Conservation (phyloP, 2,888 invertebrate species). For the Eupithecia inturbata region DNA sequence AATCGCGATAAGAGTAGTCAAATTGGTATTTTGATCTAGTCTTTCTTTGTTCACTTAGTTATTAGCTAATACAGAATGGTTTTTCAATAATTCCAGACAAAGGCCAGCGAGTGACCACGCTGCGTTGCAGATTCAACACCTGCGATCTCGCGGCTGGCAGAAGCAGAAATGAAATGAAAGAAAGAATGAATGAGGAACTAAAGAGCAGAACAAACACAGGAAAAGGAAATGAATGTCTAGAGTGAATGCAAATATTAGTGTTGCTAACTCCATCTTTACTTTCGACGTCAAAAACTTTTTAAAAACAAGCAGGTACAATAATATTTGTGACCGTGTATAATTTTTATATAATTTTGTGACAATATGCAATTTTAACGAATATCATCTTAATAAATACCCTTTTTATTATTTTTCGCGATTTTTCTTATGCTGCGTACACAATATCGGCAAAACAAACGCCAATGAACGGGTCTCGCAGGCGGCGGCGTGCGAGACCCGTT, state of each 20-base stretch:
- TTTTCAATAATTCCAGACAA: constrained; percentile 49
- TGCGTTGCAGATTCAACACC: constrained; percentile 31
- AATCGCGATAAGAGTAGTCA: background rate
- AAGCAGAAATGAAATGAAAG: constrained; percentile 52
- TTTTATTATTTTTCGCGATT: too few relatives aligned
- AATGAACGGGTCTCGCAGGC: too few relatives aligned
- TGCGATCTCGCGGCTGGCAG: constrained; percentile 53
- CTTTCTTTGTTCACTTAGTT: constrained; percentile 9
- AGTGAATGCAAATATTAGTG: background rate
- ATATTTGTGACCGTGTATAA: background rate
- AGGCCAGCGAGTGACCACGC: constrained; percentile 47
- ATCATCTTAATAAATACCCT: too few relatives aligned
- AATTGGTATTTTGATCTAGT: constrained; percentile 6
- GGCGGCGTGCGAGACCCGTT: too few relatives aligned
- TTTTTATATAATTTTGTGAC: background rate
- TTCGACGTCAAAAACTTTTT: background rate
- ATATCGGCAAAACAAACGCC: too few relatives aligned
- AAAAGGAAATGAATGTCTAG: background rate
- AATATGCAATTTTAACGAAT: too few relatives aligned
- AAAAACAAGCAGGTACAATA: background rate
- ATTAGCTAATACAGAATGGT: constrained; percentile 11
- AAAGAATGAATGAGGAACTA: constrained; percentile 18
- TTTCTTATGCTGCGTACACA: too few relatives aligned
- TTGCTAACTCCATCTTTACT: background rate
- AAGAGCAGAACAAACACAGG: background rate